Conservation (phyloP, 2,113 vertebrate species). For the Rhegmatorhina hoffmannsi region DNA sequence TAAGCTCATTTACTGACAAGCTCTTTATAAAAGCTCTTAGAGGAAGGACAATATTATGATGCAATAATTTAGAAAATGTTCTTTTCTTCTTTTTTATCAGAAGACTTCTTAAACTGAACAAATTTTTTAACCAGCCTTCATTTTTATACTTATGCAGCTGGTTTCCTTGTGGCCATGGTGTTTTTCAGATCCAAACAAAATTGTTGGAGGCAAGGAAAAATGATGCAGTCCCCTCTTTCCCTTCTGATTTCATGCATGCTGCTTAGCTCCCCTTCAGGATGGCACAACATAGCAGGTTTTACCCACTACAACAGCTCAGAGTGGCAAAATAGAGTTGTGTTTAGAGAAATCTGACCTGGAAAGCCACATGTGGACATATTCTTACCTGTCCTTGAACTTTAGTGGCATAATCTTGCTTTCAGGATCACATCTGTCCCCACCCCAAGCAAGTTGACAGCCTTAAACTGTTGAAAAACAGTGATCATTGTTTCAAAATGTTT, state of each 20-base stretch:
- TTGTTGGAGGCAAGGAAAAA: not conserved
- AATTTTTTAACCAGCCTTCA: not conserved
- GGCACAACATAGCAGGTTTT: not conserved
- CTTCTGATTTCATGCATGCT: not conserved
- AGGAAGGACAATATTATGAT: not conserved
- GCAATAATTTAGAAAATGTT: not conserved
- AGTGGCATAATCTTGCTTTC: not conserved
- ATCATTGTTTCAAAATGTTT: not conserved
- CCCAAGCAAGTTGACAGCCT: conserved; percentile 26
- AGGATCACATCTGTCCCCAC: not conserved
- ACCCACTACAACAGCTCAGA: not conserved
- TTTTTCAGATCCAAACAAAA: conserved; percentile 21
- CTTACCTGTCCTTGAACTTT: not conserved
- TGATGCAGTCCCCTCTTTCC: not conserved
- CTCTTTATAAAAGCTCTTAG: not conserved
- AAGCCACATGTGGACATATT: not conserved
- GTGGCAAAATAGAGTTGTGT: not conserved
- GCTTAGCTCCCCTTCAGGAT: not conserved
- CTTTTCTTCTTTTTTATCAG: not conserved
- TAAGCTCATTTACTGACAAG: conserved; percentile 9
- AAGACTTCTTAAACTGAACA: not conserved
- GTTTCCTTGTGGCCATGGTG: not conserved
- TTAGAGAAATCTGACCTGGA: not conserved
- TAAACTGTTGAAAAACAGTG: conserved; percentile 29
- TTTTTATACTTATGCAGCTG: not conserved